These are phyloP conservation scores for Steinernema hermaphroditum DNA, from an alignment of 2,888 invertebrate species.

Conservation along the genomic window DNA sequence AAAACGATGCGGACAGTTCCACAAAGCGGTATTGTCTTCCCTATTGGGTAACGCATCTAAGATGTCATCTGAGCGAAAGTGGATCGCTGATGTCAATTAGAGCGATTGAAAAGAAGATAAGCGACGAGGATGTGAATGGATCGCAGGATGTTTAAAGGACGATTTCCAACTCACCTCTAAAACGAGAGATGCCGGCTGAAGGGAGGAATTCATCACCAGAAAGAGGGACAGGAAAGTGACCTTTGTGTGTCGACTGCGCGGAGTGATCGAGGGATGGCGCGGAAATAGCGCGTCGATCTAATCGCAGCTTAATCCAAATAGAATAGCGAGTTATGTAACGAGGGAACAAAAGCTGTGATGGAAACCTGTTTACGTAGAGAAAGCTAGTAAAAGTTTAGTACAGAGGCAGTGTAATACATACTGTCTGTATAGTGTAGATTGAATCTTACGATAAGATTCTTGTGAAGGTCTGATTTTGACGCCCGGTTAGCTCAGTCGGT, in stretches of 20 bases:
- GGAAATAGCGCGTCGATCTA: not conserved
- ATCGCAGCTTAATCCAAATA: not conserved
- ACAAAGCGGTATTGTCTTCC: not conserved
- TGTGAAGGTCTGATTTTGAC: too few species aligned
- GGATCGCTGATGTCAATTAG: not conserved
- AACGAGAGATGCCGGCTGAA: not conserved
- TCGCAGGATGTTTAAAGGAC: not conserved
- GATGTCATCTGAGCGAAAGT: too few species aligned
- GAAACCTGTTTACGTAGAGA: too few species aligned
- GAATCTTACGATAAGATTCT: too few species aligned
- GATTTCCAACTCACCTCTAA: not conserved
- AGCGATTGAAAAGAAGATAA: not conserved
- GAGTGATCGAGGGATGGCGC: not conserved
- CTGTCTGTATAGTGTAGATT: too few species aligned
- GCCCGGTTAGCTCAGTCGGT: slow-evolving; percentile 63
- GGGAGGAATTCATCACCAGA: not conserved
- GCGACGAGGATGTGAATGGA: not conserved
- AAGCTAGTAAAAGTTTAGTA: too few species aligned
- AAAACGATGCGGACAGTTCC: not conserved
- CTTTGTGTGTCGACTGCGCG: not conserved
- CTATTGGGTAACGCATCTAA: too few species aligned
- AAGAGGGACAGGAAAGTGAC: not conserved
- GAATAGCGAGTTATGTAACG: too few species aligned
- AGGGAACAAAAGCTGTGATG: too few species aligned
- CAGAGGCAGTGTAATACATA: too few species aligned